phyloP scores from a whole-genome alignment of 2,797 vertebrate species.

The Linurgus olivaceus region DNA sequence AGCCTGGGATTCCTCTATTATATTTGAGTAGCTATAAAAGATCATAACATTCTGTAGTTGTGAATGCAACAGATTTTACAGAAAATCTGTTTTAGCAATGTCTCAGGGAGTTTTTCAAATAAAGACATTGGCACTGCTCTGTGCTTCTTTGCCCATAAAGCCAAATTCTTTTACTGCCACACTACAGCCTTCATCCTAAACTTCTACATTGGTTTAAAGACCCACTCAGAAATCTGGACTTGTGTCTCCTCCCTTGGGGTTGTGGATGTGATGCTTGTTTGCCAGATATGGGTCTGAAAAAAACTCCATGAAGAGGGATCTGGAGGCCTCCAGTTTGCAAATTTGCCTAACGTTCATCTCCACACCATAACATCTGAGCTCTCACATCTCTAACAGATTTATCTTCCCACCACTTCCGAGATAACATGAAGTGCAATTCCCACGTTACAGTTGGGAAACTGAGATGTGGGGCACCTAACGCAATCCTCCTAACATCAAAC shows the following conservation, averaged over 20 bases:
- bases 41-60: constrained; percentile 59
- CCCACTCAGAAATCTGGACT: not conserved
- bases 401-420: constrained; percentile 24
- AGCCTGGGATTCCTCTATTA: constrained; percentile 41
- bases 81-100: constrained; percentile 52
- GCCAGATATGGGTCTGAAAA: not conserved
- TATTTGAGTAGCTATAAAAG: constrained; percentile 54
- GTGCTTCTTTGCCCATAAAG: not conserved
- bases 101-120: constrained; percentile 38
- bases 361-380: not conserved
- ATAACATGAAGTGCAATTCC: not conserved
- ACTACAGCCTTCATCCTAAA: not conserved
- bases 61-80: constrained; percentile 52
- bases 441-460: not conserved
- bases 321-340: not conserved
- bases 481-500: not conserved
- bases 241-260: not conserved
- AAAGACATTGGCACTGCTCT: constrained; percentile 6
- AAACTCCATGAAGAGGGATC: not conserved
- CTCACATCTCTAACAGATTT: constrained; percentile 19
- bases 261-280: not conserved
- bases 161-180: not conserved
- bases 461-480: not conserved
- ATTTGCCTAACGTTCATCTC: not conserved
- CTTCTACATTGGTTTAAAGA: not conserved